phyloP scores from a whole-genome alignment of 2,113 vertebrate genomes.

The Propithecus coquereli region DNA sequence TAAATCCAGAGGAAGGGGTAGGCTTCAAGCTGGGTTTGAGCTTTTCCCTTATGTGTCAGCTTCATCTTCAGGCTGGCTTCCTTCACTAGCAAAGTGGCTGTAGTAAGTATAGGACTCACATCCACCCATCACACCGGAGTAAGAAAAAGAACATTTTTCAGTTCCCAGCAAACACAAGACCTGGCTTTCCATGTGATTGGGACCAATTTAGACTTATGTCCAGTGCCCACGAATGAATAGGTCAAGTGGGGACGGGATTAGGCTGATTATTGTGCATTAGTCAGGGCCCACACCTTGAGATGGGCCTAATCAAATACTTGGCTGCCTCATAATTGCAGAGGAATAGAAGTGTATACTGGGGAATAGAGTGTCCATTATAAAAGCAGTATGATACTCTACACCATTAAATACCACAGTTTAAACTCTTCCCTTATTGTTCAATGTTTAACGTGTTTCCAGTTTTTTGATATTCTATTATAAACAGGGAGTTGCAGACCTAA shows the following conservation, averaged over 20 bases:
- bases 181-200: not conserved
- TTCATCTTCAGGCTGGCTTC: not conserved
- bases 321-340: not conserved
- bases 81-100: not conserved
- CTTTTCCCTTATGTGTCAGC: not conserved
- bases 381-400: not conserved
- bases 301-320: not conserved
- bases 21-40: not conserved
- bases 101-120: not conserved
- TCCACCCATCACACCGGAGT: not conserved
- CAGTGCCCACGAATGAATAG: not conserved
- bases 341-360: not conserved
- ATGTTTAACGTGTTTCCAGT: not conserved
- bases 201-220: not conserved
- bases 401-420: not conserved
- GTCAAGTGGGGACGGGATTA: not conserved
- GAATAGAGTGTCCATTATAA: not conserved
- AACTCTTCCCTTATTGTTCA: not conserved
- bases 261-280: not conserved
- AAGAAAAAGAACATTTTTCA: not conserved
- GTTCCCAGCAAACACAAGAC: not conserved
- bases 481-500: not conserved
- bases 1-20: not conserved
- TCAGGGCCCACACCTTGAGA: not conserved
- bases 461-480: conserved; percentile 3